Evolutionary conservation across 2,113 vertebrate species (phyloP).

Genomic region (Megalops atlanticus): DNA sequence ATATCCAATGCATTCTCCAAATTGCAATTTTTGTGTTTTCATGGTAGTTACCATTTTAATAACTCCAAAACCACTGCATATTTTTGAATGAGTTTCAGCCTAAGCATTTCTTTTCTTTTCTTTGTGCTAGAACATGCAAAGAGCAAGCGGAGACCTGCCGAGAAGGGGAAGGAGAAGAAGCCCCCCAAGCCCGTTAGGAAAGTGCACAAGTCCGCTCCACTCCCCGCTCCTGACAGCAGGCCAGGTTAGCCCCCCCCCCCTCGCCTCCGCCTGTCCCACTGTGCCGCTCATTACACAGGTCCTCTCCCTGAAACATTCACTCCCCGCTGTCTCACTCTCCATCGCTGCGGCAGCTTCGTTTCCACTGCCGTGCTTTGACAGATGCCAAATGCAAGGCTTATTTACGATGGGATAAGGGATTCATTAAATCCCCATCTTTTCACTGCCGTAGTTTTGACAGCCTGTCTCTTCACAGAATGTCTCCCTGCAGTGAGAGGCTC

Average conservation of each 20-base stretch:
- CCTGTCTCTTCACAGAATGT: neutral
- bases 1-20: neutral
- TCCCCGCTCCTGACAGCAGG: conserved; percentile 75
- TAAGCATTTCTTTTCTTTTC: neutral
- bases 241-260: conserved; percentile 67
- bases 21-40: neutral
- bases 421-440: neutral
- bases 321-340: too few relatives aligned
- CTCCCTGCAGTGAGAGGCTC: neutral
- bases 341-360: too few relatives aligned
- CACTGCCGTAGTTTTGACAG: neutral
- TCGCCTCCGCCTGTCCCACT: neutral
- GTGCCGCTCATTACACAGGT: neutral
- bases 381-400: neutral
- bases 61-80: too few relatives aligned
- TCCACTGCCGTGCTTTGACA: neutral
- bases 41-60: too few relatives aligned
- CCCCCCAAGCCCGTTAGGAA: conserved; percentile 80
- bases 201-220: conserved; percentile 75
- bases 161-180: conserved; percentile 78
- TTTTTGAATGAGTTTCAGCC: neutral
- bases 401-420: neutral
- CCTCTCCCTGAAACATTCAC: too few relatives aligned
- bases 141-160: conserved; percentile 62
- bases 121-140: conserved; percentile 50